These are phyloP conservation scores for Illadopsis cleaveri DNA, from an alignment of 2,113 vertebrate species.

Conservation along the genomic window DNA sequence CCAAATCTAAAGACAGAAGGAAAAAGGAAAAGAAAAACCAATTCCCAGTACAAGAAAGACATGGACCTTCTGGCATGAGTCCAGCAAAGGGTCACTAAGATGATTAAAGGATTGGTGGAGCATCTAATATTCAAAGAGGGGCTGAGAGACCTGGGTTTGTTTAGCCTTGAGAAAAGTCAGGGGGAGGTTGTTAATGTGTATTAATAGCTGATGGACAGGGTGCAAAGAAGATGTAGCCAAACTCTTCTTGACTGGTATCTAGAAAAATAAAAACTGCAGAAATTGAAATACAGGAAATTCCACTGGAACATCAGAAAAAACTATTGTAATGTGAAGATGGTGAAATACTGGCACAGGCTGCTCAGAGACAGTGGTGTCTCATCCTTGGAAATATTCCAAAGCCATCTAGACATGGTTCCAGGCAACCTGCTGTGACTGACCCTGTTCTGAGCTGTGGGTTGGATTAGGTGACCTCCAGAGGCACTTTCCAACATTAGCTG, in stretches of 20 bases:
- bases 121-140: not conserved
- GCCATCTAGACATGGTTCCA: not conserved
- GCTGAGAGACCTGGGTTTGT: not conserved
- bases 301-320: not conserved
- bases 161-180: not conserved
- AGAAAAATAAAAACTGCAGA: not conserved
- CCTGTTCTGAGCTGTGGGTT: not conserved
- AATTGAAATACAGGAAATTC: not conserved
- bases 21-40: not conserved
- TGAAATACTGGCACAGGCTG: not conserved
- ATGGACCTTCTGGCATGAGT: not conserved
- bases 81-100: not conserved
- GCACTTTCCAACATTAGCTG: not conserved
- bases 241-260: not conserved
- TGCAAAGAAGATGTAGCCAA: not conserved
- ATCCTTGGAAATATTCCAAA: not conserved
- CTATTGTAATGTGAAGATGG: not conserved
- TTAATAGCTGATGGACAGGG: not conserved
- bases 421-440: not conserved
- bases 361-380: not conserved
- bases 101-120: not conserved
- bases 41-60: not conserved
- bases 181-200: not conserved
- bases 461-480: not conserved
- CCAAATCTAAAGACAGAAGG: not conserved